Conservation (phyloP, 2,888 invertebrate genomes). For the Cremastinae sp. region DNA sequence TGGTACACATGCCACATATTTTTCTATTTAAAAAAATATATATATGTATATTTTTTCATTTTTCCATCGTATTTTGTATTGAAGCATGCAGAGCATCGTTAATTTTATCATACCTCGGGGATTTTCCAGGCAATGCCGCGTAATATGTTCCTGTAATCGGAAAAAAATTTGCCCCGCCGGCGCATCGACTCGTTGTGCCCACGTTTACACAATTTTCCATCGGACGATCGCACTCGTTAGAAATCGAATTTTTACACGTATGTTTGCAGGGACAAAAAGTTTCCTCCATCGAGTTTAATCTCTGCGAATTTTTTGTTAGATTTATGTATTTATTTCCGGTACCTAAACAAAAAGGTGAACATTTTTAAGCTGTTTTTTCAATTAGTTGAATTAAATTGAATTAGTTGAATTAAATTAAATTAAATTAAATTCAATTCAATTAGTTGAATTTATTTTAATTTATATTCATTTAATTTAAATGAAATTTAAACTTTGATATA, state of each 20-base stretch:
- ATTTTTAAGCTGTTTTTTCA: too few relatives aligned
- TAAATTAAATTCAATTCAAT: too few relatives aligned
- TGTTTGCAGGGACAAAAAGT: slow-evolving; percentile 19
- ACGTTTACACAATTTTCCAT: background rate
- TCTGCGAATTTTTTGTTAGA: background rate
- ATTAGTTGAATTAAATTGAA: too few relatives aligned
- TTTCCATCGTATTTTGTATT: slow-evolving; percentile 1
- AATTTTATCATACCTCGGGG: slow-evolving; percentile 13
- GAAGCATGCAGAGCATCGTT: background rate
- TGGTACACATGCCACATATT: slow-evolving; percentile 2
- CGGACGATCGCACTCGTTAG: background rate
- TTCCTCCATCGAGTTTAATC: background rate
- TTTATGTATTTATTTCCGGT: background rate
- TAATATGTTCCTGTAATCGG: background rate
- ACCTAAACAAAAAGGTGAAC: too few relatives aligned
- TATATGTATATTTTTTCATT: background rate
- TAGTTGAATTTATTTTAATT: too few relatives aligned
- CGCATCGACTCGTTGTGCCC: slow-evolving; percentile 11
- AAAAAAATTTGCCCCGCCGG: slow-evolving; percentile 25
- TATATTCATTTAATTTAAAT: too few relatives aligned
- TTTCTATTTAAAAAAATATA: background rate
- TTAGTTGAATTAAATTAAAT: too few relatives aligned
- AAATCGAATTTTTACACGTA: background rate
- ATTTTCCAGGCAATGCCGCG: background rate
- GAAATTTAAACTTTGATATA: too few relatives aligned